phyloP scores from a whole-genome alignment of 2,888 invertebrate species.

The Rhabditoides inermis region DNA sequence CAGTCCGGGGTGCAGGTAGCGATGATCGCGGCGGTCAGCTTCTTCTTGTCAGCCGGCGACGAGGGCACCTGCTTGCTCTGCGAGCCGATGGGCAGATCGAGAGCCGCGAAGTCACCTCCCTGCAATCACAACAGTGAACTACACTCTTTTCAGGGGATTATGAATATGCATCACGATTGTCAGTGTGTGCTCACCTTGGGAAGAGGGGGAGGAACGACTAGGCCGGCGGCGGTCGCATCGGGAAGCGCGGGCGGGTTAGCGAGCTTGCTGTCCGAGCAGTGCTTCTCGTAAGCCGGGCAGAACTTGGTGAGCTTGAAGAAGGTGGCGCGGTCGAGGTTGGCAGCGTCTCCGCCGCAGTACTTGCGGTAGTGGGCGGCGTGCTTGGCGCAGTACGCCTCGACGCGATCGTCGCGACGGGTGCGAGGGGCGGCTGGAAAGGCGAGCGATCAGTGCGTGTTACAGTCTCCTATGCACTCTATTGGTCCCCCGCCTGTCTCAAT shows the following conservation, averaged over 20 bases:
- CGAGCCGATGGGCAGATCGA: constrained; percentile 28
- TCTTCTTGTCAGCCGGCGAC: constrained; percentile 6
- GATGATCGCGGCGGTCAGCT: constrained; percentile 7
- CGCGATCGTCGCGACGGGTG: constrained; percentile 14
- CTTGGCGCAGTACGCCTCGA: constrained; percentile 31
- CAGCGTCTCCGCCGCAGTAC: constrained; percentile 27
- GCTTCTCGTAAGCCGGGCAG: constrained; percentile 42
- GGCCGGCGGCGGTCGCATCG: constrained; percentile 8
- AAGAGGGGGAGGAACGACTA: constrained; percentile 40
- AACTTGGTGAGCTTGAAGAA: constrained; percentile 37
- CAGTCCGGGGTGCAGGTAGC: constrained; percentile 12
- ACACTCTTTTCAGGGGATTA: no score
- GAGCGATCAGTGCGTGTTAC: no score
- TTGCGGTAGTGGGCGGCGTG: constrained; percentile 33
- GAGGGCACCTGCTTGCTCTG: constrained; percentile 12
- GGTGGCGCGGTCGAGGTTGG: constrained; percentile 18
- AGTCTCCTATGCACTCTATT: no score
- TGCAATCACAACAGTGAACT: no score
- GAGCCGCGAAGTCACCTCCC: constrained; percentile 20
- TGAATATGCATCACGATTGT: no score
- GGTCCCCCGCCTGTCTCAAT: no score
- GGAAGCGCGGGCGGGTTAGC: constrained; percentile 16
- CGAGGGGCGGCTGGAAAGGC: no score
- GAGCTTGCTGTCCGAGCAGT: constrained; percentile 29
- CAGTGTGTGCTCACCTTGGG: constrained; percentile 21